Base-by-base conservation (phyloP, 2,888 invertebrate species). In the Drosophila birchii region DNA sequence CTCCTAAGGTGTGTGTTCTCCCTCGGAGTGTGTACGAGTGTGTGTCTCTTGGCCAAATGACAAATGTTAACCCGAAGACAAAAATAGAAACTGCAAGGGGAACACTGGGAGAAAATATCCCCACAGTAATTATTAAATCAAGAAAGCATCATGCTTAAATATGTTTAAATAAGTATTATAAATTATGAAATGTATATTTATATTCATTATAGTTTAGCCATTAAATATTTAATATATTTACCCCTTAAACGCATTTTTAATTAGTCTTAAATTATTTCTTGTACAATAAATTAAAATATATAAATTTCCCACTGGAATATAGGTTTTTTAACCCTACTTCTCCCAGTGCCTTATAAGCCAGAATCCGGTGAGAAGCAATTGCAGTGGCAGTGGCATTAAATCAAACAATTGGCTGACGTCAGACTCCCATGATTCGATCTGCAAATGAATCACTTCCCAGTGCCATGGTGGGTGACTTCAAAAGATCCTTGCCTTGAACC, bases 331-430 rank as follows among this genome's bases (percentile, higher is more conserved):
- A 14, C 9, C 34, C 2, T 18, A 20, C 34, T 36, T 36, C n/a
- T 12, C 0, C 3, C 36, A 64, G 62, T 66, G 43, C 16, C 9
- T 51, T 20, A 1, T 12, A 20, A 43, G n/a, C 41, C 26, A 34
- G 20, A 51, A 51, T 16, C 51, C 29, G 34, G 34, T 67, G 54
- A 67, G 67, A 67, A 67, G 29, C 53, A 23, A 56, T 32, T 67
- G 57, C 68, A 49, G 51, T 51, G 45, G 34, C 51, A 23, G 20
- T 60, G 60, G 54, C 53, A 64, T 55, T 64, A 69, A 69, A 70
- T 70, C 68, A 68, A 68, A 68, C 56, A 67, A 67, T 68, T 34
- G 67, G 14, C 68, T 67, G 67, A 67, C 67, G 67, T 67, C 67
- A 66, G 67, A 47, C 51, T n/a, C 26, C 26, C 63, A 16, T 20